Evolutionary conservation across 2,888 invertebrate species (phyloP).

Genomic region (Ormyrus labotus): DNA sequence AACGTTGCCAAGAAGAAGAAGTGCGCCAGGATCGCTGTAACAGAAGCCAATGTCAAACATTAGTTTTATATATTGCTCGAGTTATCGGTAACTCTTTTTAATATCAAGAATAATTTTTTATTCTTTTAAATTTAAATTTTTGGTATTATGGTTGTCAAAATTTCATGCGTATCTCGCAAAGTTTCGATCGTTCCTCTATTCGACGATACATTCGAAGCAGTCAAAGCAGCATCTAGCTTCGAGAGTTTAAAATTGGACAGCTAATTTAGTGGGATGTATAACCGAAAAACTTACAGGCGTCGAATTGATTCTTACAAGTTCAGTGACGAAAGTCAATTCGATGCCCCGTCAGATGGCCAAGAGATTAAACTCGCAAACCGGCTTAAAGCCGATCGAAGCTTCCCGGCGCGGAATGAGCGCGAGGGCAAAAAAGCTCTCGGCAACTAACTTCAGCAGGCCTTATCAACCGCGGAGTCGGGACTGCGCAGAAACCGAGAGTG

Average conservation of each 20-base stretch:
- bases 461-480: conserved; percentile 17
- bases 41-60: conserved; percentile 65
- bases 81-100: too few species aligned
- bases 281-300: conserved; percentile 12
- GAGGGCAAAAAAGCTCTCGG: conserved; percentile 2
- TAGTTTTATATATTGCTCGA: too few species aligned
- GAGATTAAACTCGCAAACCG: conserved; percentile 51
- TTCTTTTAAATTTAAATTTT: too few species aligned
- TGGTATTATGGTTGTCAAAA: too few species aligned
- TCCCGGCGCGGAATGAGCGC: background rate
- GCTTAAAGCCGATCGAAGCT: conserved; percentile 34
- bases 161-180: too few species aligned
- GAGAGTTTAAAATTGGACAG: background rate
- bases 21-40: conserved; percentile 89
- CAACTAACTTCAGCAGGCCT: conserved; percentile 31
- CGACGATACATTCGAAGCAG: too few species aligned
- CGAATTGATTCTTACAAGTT: conserved; percentile 41
- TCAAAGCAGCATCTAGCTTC: background rate
- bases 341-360: conserved; percentile 13
- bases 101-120: too few species aligned
- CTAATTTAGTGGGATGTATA: conserved; percentile 1
- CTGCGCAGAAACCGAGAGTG: background rate
- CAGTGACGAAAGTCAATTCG: conserved; percentile 42
- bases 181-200: too few species aligned
- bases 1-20: conserved; percentile 93